A percentile compares a stretch with the other conserved stretches of the same genome.
phyloP scores from a whole-genome alignment of 2,888 invertebrate genomes.

The Rhabditoides inermis region DNA sequence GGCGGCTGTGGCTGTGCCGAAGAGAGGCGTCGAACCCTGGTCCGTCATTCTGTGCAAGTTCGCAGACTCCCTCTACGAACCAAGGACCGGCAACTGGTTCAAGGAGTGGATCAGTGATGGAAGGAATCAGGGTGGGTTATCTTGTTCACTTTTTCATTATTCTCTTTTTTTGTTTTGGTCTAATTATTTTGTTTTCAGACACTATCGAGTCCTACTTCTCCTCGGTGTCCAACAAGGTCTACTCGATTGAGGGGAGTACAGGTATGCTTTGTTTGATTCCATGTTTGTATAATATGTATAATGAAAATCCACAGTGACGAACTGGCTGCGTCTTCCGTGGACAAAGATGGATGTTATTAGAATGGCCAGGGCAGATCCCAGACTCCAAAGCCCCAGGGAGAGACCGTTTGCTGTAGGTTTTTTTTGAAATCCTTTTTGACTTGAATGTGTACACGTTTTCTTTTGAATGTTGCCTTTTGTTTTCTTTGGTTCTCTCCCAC shows the following conservation, averaged over 20 bases:
- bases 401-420: constrained; percentile 18
- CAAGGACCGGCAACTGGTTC: constrained; percentile 37
- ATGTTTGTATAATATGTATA: too few relatives aligned
- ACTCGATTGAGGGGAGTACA: constrained; percentile 42
- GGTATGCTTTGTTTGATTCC: too few relatives aligned
- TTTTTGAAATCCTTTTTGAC: background rate
- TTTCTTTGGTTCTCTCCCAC: too few relatives aligned
- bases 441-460: background rate
- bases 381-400: constrained; percentile 14
- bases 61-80: constrained; percentile 29
- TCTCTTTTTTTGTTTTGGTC: too few relatives aligned
- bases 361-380: constrained; percentile 22
- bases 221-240: constrained; percentile 48
- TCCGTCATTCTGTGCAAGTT: constrained; percentile 47
- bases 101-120: constrained; percentile 38
- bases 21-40: constrained; percentile 40
- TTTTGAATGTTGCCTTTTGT: too few relatives aligned
- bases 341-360: constrained; percentile 31
- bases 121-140: constrained; percentile 22
- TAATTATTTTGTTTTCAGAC: too few relatives aligned
- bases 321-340: constrained; percentile 37
- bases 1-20: constrained; percentile 25
- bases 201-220: constrained; percentile 41
- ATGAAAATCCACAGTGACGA: constrained; percentile 42
- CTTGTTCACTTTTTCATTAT: background rate